Conservation (phyloP, 2,797 vertebrate species). For the Myoxocephalus aenaeus region DNA sequence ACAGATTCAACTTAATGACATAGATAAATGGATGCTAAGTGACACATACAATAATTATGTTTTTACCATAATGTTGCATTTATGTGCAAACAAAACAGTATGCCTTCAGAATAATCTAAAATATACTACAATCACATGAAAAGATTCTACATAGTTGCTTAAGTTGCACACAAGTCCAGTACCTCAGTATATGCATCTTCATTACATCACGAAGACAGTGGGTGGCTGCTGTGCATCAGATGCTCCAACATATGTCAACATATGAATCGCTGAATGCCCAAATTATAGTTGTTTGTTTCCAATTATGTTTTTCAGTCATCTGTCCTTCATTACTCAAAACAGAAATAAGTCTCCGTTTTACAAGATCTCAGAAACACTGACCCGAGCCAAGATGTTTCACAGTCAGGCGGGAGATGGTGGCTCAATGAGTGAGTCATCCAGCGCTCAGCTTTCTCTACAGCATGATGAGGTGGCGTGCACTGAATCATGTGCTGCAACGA, state of each 20-base stretch:
- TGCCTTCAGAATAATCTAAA: background rate
- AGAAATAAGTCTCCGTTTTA: slow-evolving; percentile 63
- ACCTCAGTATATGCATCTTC: background rate
- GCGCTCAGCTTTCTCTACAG: slow-evolving; percentile 52
- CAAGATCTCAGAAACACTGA: slow-evolving; percentile 57
- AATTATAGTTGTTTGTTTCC: slow-evolving; percentile 32
- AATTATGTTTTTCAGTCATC: slow-evolving; percentile 48
- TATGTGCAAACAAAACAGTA: background rate
- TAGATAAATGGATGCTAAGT: fast-evolving
- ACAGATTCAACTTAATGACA: background rate
- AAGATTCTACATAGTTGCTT: background rate
- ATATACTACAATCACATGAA: background rate
- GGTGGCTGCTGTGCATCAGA: background rate
- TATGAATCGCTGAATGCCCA: background rate
- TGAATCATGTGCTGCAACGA: slow-evolving; percentile 36
- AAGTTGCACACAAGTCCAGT: background rate
- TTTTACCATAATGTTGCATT: background rate
- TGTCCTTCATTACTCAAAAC: slow-evolving; percentile 66
- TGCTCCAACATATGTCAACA: background rate
- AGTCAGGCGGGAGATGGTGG: slow-evolving; percentile 58
- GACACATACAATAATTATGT: background rate
- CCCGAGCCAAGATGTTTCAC: slow-evolving; percentile 71
- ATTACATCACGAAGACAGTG: background rate
- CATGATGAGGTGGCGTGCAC: slow-evolving; percentile 46
- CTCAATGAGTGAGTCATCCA: slow-evolving; percentile 70